These are phyloP conservation scores for Chaetogeoica ovagalla DNA, from an alignment of 2,888 invertebrate species.

Conservation along the genomic window DNA sequence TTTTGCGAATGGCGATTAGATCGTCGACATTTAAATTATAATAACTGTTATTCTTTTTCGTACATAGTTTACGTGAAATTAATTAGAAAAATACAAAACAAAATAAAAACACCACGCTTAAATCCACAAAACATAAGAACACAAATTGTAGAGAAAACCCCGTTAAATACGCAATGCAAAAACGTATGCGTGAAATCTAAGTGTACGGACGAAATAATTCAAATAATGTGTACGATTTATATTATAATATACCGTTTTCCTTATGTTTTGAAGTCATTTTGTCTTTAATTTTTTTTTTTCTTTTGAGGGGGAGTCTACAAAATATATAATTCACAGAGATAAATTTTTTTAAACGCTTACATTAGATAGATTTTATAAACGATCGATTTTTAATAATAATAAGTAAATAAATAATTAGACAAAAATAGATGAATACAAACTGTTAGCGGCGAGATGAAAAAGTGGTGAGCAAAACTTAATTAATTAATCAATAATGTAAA, in stretches of 20 bases:
- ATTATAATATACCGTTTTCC: not conserved
- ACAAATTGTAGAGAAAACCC: not conserved
- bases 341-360: constrained; percentile 8
- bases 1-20: not conserved
- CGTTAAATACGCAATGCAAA: not conserved
- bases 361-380: constrained; percentile 1
- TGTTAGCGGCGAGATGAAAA: constrained; percentile 22
- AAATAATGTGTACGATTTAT: not conserved
- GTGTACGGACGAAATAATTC: constrained; percentile 7
- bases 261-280: constrained; percentile 14
- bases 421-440: constrained; percentile 26
- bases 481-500: not conserved
- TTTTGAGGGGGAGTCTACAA: constrained; percentile 35
- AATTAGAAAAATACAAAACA: not conserved
- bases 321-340: constrained; percentile 1
- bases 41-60: not conserved
- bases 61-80: not conserved
- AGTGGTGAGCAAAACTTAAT: constrained; percentile 32
- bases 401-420: not conserved
- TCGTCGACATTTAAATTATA: not conserved
- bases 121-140: not conserved
- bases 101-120: not conserved
- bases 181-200: not conserved
- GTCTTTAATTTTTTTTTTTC: constrained; percentile 40
- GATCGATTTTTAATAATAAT: not conserved